Percentiles rank a stretch among this genome's conserved stretches.
These are phyloP conservation scores for Poliocrania exsul DNA, from an alignment of 2,797 vertebrate genomes.

Conservation along the genomic window DNA sequence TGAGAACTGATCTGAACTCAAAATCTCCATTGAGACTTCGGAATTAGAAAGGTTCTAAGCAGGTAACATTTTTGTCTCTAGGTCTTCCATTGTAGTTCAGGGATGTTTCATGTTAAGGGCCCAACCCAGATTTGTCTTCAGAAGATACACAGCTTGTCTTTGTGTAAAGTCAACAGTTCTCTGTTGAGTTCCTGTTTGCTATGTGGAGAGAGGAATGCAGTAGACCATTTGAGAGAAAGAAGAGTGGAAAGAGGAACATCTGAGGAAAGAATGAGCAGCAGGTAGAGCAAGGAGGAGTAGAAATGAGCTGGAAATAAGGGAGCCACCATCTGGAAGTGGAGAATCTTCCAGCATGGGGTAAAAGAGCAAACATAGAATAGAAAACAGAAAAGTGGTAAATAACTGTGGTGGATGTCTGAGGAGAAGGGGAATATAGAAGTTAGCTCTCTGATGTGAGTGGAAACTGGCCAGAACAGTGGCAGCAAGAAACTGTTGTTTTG, in stretches of 20 bases:
- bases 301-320: not conserved
- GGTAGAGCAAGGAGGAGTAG: not conserved
- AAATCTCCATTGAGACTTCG: not conserved
- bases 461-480: not conserved
- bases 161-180: not conserved
- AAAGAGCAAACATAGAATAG: not conserved
- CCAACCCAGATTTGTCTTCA: not conserved
- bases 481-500: not conserved
- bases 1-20: not conserved
- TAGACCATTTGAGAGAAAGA: not conserved
- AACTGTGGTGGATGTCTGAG: not conserved
- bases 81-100: not conserved
- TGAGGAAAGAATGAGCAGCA: not conserved
- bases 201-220: not conserved
- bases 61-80: not conserved
- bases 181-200: not conserved
- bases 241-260: not conserved
- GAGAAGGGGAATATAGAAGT: not conserved
- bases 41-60: not conserved
- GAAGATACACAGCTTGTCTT: not conserved
- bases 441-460: not conserved
- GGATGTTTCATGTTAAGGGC: not conserved
- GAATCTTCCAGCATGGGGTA: not conserved
- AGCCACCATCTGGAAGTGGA: not conserved
- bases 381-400: not conserved